Conservation (phyloP, 2,888 invertebrate genomes). For the Tyria jacobaeae region DNA sequence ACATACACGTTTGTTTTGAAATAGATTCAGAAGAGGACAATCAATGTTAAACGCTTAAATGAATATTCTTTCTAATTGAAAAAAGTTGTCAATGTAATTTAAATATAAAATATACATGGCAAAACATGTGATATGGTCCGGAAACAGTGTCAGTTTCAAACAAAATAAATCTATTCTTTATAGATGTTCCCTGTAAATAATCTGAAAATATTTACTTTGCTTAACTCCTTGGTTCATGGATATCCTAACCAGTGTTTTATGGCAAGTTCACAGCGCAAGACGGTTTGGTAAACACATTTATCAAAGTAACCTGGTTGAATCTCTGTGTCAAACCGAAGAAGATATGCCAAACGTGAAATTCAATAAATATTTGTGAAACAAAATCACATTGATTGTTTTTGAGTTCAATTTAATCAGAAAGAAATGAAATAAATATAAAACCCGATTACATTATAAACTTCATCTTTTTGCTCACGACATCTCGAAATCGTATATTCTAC, state of each 20-base stretch:
- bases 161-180: background rate
- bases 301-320: slow-evolving; percentile 59
- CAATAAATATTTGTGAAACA: slow-evolving; percentile 19
- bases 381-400: too few species aligned
- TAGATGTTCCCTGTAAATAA: background rate
- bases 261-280: slow-evolving; percentile 37
- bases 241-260: slow-evolving; percentile 53
- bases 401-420: too few species aligned
- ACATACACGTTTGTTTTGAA: too few species aligned
- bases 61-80: background rate
- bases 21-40: too few species aligned
- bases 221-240: slow-evolving; percentile 47
- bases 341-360: slow-evolving; percentile 27
- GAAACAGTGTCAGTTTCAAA: background rate
- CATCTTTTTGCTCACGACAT: too few species aligned
- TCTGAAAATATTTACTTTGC: slow-evolving; percentile 29
- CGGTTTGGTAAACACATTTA: slow-evolving; percentile 66
- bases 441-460: too few species aligned
- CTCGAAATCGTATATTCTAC: too few species aligned
- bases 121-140: background rate
- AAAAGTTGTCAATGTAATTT: background rate
- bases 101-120: background rate
- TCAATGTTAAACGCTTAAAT: too few species aligned
- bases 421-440: too few species aligned
- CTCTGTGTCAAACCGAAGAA: slow-evolving; percentile 43